Evolutionary conservation across 30 jellyfish, hydroid and myxozoan genomes (phyloP).

Genomic region (Aurelia sp.): DNA sequence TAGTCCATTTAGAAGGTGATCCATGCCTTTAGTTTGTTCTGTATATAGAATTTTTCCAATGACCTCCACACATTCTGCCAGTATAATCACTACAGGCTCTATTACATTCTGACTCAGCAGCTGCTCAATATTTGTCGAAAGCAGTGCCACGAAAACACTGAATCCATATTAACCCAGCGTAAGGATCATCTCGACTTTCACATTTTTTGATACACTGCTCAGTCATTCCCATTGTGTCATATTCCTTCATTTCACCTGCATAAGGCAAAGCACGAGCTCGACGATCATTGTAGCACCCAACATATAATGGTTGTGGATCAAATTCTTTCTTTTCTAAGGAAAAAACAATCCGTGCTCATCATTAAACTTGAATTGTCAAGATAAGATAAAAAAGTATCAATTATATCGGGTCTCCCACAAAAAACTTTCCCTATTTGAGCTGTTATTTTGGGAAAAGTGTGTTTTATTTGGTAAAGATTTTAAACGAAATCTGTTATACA

Average conservation of each 20-base stretch:
- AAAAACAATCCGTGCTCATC: background rate
- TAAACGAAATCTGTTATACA: no score
- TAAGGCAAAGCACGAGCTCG: background rate
- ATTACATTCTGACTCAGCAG: background rate
- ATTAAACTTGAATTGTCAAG: background rate
- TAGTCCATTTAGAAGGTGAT: no score
- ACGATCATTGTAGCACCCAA: conserved; percentile 26
- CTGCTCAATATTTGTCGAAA: background rate
- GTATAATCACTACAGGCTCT: background rate
- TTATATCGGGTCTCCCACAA: no score
- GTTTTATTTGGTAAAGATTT: no score
- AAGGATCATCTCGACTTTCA: background rate
- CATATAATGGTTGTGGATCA: background rate
- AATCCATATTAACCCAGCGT: conserved; percentile 5
- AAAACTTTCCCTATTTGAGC: no score
- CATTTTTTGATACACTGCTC: conserved; percentile 9
- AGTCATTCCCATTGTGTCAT: background rate
- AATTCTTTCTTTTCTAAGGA: background rate
- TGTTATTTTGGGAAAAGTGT: no score
- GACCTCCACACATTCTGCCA: conserved; percentile 20
- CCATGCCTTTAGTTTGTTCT: background rate
- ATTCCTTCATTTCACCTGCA: background rate
- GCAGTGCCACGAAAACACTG: conserved; percentile 29
- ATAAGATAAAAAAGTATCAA: no score
- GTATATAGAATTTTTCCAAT: conserved; percentile 36